A percentile compares a stretch with the other conserved stretches of the same genome.
Evolutionary conservation across 1,140 invertebrate genomes (phyloP).

Genomic region (Papilio dardanus): DNA sequence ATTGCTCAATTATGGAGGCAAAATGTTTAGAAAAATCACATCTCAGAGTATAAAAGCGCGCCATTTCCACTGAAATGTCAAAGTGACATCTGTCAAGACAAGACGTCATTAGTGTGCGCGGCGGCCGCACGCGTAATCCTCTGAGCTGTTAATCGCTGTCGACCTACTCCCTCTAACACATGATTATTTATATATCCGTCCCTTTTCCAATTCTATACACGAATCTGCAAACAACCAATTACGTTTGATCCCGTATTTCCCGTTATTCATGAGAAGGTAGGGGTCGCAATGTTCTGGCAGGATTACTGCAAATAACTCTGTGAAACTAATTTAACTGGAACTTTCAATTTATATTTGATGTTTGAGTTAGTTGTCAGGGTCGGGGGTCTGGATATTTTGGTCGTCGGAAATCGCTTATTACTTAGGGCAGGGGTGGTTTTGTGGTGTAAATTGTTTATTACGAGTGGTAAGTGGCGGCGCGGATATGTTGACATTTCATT

Average conservation of each 20-base stretch:
- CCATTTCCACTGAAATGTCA: conserved; percentile 34
- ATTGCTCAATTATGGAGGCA: conserved; percentile 24
- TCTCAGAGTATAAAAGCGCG: conserved; percentile 15
- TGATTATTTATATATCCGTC: conserved; percentile 40
- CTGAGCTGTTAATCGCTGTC: conserved; percentile 45
- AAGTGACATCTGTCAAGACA: conserved; percentile 61
- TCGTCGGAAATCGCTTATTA: conserved; percentile 26
- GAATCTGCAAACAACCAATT: conserved; percentile 32
- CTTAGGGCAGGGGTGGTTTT: conserved; percentile 21
- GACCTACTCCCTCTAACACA: conserved; percentile 41
- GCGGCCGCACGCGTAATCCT: conserved; percentile 52
- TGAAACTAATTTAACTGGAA: conserved; percentile 24
- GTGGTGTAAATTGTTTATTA: conserved; percentile 39
- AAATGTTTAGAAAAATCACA: conserved; percentile 25
- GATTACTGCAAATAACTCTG: conserved; percentile 29
- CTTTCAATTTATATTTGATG: conserved; percentile 12
- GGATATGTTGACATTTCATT: conserved; percentile 38
- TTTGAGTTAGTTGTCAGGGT: conserved; percentile 2
- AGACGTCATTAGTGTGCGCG: conserved; percentile 56
- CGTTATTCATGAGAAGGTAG: conserved; percentile 22
- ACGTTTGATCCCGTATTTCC: conserved; percentile 34
- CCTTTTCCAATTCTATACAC: conserved; percentile 55
- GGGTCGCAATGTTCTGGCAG: conserved; percentile 24
- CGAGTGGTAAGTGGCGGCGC: conserved; percentile 33
- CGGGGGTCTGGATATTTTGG: conserved; percentile 19